Evolutionary conservation across 2,888 invertebrate genomes (phyloP).

Genomic region (Cremastobaeus sp.): DNA sequence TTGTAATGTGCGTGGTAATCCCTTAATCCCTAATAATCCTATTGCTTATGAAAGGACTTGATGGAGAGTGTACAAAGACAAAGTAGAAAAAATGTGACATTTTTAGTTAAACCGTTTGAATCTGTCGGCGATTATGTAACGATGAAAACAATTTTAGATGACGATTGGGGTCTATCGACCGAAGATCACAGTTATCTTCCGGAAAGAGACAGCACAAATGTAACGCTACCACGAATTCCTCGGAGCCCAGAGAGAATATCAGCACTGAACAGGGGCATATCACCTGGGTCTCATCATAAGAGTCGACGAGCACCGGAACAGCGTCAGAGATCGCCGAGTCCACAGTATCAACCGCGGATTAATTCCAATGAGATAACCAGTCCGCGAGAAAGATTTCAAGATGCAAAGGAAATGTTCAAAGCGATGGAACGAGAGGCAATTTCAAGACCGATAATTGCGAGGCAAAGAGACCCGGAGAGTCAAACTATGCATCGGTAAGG

Average conservation of each 20-base stretch:
- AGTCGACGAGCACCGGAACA: constrained; percentile 80
- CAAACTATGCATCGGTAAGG: constrained; percentile 59
- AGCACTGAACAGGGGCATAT: constrained; percentile 65
- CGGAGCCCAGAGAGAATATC: constrained; percentile 73
- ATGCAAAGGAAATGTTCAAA: constrained; percentile 91
- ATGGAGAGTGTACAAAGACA: too few species aligned
- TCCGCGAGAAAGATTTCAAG: constrained; percentile 89
- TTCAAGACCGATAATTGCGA: constrained; percentile 68
- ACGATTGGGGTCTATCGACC: constrained; percentile 82
- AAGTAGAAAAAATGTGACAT: constrained; percentile 1
- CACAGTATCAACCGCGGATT: constrained; percentile 77
- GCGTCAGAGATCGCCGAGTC: constrained; percentile 76
- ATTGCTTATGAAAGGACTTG: too few species aligned
- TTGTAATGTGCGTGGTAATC: too few species aligned
- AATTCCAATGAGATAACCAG: constrained; percentile 75
- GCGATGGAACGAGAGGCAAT: constrained; percentile 85
- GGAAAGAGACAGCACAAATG: constrained; percentile 66
- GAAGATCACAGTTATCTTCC: constrained; percentile 73
- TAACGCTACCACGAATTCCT: constrained; percentile 73
- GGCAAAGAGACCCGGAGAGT: constrained; percentile 68
- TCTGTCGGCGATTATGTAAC: too few species aligned
- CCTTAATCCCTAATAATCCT: too few species aligned
- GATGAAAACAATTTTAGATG: constrained; percentile 81
- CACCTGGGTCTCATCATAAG: constrained; percentile 66
- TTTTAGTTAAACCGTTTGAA: too few species aligned